phyloP scores from a whole-genome alignment of 1,140 invertebrate genomes.

The Brachionus rotundiformis region DNA sequence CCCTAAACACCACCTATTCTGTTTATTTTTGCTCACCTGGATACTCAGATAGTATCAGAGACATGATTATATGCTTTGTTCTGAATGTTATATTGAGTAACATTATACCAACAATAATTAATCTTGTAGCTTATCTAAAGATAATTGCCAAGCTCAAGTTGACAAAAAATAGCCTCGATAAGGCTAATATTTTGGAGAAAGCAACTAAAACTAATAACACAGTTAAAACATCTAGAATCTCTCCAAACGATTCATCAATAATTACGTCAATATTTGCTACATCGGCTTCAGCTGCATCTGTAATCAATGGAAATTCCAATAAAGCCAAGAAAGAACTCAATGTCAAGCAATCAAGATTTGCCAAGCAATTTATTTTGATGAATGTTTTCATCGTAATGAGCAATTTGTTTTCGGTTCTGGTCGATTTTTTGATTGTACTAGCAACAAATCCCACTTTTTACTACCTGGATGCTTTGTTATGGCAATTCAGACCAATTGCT shows the following conservation, averaged over 20 bases:
- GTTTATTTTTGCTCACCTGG: slow-evolving; percentile 15
- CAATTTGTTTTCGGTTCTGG: neutral
- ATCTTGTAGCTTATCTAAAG: neutral
- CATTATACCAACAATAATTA: neutral
- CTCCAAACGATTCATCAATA: neutral
- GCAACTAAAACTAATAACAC: neutral
- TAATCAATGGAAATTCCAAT: neutral
- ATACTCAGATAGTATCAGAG: neutral
- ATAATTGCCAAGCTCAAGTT: neutral
- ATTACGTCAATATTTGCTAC: neutral
- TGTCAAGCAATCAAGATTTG: slow-evolving; percentile 21
- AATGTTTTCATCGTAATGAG: slow-evolving; percentile 17
- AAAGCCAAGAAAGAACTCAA: slow-evolving; percentile 4
- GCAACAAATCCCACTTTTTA: neutral
- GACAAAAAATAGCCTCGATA: neutral
- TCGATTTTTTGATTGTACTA: slow-evolving; percentile 24
- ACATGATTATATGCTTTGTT: neutral
- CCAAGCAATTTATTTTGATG: slow-evolving; percentile 5
- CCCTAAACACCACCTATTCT: slow-evolving; percentile 1
- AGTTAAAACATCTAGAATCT: neutral
- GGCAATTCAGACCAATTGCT: neutral
- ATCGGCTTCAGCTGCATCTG: neutral
- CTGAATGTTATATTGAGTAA: neutral
- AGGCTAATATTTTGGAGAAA: neutral
- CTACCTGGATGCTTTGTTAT: neutral